phyloP scores from a whole-genome alignment of 2,888 invertebrate genomes.

The Thereva unica region DNA sequence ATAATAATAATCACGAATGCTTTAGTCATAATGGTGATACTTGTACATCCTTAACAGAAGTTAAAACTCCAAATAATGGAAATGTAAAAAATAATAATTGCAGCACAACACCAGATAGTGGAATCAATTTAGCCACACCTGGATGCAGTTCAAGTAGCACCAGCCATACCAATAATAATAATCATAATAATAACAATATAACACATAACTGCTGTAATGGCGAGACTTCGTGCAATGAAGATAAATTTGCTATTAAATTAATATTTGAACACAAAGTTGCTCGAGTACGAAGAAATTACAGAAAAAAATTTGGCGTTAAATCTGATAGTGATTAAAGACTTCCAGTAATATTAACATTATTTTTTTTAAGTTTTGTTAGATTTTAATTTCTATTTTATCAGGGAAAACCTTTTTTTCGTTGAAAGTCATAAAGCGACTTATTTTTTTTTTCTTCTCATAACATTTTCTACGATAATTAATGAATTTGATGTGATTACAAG shows the following conservation, averaged over 20 bases:
- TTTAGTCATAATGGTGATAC: constrained; percentile 20
- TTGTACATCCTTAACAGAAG: constrained; percentile 30
- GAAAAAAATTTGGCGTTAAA: constrained; percentile 64
- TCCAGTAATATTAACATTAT: not conserved
- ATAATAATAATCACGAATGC: constrained; percentile 13
- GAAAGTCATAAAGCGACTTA: no score
- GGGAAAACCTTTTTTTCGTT: no score
- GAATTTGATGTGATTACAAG: no score
- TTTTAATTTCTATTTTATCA: not conserved
- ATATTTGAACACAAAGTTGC: constrained; percentile 61
- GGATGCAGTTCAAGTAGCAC: constrained; percentile 42
- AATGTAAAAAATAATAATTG: constrained; percentile 38
- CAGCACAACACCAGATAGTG: constrained; percentile 50
- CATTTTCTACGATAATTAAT: no score
- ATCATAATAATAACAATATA: constrained; percentile 28
- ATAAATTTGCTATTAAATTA: constrained; percentile 45
- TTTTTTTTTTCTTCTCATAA: no score
- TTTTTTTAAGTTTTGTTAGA: not conserved
- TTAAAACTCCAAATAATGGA: constrained; percentile 38
- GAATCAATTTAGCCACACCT: constrained; percentile 43
- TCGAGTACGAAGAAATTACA: constrained; percentile 66
- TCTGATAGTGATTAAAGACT: constrained; percentile 65
- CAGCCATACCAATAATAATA: constrained; percentile 36
- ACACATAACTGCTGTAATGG: constrained; percentile 10
- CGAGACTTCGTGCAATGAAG: constrained; percentile 38